phyloP scores from a whole-genome alignment of 1,140 invertebrate species.

The Drosophila rhopaloa region DNA sequence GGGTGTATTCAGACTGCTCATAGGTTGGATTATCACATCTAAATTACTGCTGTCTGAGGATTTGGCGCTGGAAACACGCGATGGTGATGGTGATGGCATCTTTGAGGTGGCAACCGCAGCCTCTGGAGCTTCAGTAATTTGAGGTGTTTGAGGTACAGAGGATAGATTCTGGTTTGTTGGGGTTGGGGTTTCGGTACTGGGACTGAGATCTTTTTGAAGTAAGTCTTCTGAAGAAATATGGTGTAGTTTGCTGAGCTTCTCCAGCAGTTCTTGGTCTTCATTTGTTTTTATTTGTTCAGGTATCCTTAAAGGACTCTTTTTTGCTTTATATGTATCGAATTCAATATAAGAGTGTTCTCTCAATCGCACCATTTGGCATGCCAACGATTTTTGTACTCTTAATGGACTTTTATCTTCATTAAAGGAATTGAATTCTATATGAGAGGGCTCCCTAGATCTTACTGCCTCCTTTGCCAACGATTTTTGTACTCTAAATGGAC shows the following conservation, averaged over 20 bases:
- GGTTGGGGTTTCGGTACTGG: not conserved
- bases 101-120: not conserved
- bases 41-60: constrained; percentile 49
- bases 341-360: not conserved
- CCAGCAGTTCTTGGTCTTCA: not conserved
- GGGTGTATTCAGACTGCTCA: constrained; percentile 63
- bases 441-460: not conserved
- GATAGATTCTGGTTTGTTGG: constrained; percentile 3
- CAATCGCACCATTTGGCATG: not conserved
- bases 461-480: not conserved
- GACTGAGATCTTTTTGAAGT: constrained; percentile 4
- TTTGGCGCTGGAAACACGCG: constrained; percentile 29
- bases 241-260: not conserved
- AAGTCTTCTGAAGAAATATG: not conserved
- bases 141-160: constrained; percentile 1
- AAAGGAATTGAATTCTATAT: not conserved
- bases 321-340: not conserved
- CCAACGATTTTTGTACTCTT: not conserved
- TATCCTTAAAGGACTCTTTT: not conserved
- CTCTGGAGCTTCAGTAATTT: not conserved
- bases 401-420: not conserved
- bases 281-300: not conserved
- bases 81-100: constrained; percentile 7
- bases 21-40: constrained; percentile 55
- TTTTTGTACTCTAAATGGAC: not conserved